Evolutionary conservation across 2,113 vertebrate genomes (phyloP).

Genomic region (Cervus canadensis): DNA sequence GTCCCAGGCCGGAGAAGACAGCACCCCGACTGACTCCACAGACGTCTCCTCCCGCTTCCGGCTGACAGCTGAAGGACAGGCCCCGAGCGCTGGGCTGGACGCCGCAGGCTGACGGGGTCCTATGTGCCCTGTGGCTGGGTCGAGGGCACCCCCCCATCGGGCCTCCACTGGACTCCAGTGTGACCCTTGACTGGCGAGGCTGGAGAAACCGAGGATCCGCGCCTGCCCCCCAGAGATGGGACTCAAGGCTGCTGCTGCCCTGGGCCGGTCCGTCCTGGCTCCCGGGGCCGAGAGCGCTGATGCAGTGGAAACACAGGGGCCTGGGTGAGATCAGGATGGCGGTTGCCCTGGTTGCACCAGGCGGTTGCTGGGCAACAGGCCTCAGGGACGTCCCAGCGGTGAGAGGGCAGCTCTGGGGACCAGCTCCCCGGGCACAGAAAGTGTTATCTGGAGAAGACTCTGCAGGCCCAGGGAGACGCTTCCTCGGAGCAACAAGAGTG

Average conservation of each 20-base stretch:
- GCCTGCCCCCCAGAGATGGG: constrained; percentile 35
- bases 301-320: not conserved
- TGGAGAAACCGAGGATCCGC: not conserved
- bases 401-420: not conserved
- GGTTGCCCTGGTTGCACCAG: not conserved
- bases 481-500: no score
- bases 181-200: not conserved
- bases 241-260: not conserved
- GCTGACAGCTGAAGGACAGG: not conserved
- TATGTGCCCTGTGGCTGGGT: not conserved
- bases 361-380: constrained; percentile 45
- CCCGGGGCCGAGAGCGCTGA: not conserved
- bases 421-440: not conserved
- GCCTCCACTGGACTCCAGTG: not conserved
- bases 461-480: no score
- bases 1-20: fast-evolving
- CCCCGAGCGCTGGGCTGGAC: not conserved
- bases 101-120: fast-evolving
- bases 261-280: fast-evolving
- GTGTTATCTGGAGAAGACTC: no score
- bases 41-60: not conserved
- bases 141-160: fast-evolving
- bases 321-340: fast-evolving
- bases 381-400: not conserved
- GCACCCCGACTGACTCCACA: fast-evolving